Base-by-base conservation (phyloP, 2,888 invertebrate species). In the Trimorus sp. region DNA sequence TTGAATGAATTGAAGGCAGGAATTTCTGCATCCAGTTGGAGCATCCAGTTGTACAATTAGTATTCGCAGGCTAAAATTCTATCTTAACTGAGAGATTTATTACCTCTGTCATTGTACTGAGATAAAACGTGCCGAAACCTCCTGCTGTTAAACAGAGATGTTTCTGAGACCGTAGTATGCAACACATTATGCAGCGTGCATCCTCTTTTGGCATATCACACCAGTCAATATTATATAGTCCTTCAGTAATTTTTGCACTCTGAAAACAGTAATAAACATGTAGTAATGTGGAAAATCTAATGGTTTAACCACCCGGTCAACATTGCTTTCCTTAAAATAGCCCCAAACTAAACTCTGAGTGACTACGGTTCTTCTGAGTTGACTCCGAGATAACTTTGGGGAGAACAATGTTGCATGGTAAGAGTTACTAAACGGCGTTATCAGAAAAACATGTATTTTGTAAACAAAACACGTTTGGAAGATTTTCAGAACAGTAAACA, bases 151-250 rank as follows among this genome's bases (percentile, higher is more conserved):
- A 91, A 58, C 90, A 89, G 56, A 94, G 88, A 0, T 93, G 93
- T 15, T 91, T 92, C 82, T 93, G 93, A 84, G 93, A 93, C 83
- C 93, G 90, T 76, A 92, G 92, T 84, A 93, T 89, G 75, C 93
- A 93, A 38, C 93, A 89, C 15, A 93, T 88, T 38, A 93, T 85
- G 63, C 90, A 90, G 84, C 90, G 91, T 51, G 90, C 90, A 16
- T 91, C 91, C 53, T 91, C 90, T 37, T 89, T 87, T 65, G 92
- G 90, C 78, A 90, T 88, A 4, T 91, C 87, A 53, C 91, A 84
- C 94, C 94, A 94, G 0, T 93, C 90, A 0, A 93, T 91, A 79
- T 93, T 92, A 80, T 92, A 94, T 11, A 93, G 93, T 1, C 94
- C 94, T 66, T 92, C 91, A 1, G 91, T 89, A 4, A 94, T 90